phyloP scores from a whole-genome alignment of 2,888 invertebrate genomes.

The Pocota personata region DNA sequence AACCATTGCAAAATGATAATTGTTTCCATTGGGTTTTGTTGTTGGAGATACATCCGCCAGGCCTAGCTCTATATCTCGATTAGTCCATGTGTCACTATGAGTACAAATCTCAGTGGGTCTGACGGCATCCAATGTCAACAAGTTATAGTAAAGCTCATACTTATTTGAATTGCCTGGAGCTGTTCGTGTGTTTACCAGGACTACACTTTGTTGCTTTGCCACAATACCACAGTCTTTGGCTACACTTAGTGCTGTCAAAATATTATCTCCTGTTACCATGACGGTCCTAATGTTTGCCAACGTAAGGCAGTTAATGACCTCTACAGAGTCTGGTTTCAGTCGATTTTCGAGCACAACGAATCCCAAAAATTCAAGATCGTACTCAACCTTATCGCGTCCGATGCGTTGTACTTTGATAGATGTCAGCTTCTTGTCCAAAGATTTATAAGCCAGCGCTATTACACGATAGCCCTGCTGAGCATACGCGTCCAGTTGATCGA shows the following conservation, averaged over 20 bases:
- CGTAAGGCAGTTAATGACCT: slow-evolving; percentile 90
- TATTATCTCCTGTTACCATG: slow-evolving; percentile 98
- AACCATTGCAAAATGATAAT: slow-evolving; percentile 85
- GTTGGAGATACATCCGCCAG: slow-evolving; percentile 58
- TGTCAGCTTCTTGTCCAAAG: slow-evolving; percentile 86
- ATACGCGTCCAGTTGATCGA: slow-evolving; percentile 90
- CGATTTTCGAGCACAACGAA: slow-evolving; percentile 97
- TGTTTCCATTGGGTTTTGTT: slow-evolving; percentile 56
- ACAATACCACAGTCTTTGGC: slow-evolving; percentile 96
- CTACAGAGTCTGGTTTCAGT: slow-evolving; percentile 93
- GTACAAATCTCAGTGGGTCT: slow-evolving; percentile 80
- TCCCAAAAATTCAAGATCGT: slow-evolving; percentile 91
- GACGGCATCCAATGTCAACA: slow-evolving; percentile 74
- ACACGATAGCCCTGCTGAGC: slow-evolving; percentile 97
- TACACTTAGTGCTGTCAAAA: slow-evolving; percentile 96
- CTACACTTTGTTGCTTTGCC: slow-evolving; percentile 83
- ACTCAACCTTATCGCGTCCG: slow-evolving; percentile 91
- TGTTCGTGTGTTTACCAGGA: slow-evolving; percentile 80
- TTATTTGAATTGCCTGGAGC: slow-evolving; percentile 58
- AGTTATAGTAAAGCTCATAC: slow-evolving; percentile 81
- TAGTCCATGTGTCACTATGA: slow-evolving; percentile 85
- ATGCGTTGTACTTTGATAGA: slow-evolving; percentile 90
- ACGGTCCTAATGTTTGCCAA: slow-evolving; percentile 94
- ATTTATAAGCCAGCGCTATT: slow-evolving; percentile 92
- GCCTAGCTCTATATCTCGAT: slow-evolving; percentile 79